Evolutionary conservation across 2,888 invertebrate species (phyloP).

Genomic region (Chrysolina haemoptera): DNA sequence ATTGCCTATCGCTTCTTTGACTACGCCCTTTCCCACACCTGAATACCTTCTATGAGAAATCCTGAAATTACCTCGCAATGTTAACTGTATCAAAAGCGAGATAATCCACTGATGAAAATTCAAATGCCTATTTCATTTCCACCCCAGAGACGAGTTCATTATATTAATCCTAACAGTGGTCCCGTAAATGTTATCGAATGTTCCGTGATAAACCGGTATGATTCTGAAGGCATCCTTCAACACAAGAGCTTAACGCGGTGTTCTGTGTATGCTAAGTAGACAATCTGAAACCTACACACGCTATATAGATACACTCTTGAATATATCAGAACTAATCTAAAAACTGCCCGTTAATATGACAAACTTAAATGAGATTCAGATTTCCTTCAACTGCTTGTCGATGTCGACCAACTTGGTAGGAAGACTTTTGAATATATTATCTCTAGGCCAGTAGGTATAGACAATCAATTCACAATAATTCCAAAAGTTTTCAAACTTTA

Average conservation of each 20-base stretch:
- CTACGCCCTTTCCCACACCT: too few relatives aligned
- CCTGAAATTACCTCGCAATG: not conserved
- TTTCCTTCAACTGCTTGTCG: not conserved
- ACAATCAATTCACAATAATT: too few relatives aligned
- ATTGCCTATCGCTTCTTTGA: too few relatives aligned
- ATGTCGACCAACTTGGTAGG: not conserved
- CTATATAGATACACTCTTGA: conserved; percentile 37
- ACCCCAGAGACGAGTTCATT: conserved; percentile 7
- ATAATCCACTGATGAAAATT: conserved; percentile 8
- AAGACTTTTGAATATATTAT: too few relatives aligned
- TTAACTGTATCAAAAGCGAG: not conserved
- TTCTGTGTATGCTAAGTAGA: conserved; percentile 54
- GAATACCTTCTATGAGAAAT: not conserved
- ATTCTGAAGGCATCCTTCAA: conserved; percentile 42
- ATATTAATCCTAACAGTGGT: conserved; percentile 11
- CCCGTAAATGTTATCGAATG: conserved; percentile 30
- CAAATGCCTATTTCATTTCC: conserved; percentile 6
- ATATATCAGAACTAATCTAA: conserved; percentile 30
- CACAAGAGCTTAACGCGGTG: conserved; percentile 52
- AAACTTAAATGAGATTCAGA: not conserved
- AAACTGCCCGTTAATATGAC: conserved; percentile 20
- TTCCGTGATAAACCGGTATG: conserved; percentile 26
- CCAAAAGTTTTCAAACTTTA: too few relatives aligned
- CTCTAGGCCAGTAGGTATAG: too few relatives aligned
- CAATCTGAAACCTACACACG: conserved; percentile 52